These are phyloP conservation scores for Hipparchia semele DNA, from an alignment of 2,888 invertebrate genomes.

Conservation along the genomic window DNA sequence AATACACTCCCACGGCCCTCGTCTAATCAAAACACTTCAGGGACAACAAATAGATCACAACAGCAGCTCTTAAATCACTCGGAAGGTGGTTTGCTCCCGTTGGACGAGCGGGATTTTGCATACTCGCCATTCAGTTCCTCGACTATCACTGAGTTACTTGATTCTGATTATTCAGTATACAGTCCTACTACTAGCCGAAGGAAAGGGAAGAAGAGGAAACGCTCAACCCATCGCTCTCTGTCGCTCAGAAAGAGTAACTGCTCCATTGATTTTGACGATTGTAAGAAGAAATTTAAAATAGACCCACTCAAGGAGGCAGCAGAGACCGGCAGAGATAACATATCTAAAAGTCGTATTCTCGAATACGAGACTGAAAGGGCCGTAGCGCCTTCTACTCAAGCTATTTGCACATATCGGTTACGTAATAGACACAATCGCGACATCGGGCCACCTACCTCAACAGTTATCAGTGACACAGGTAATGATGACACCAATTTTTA, in stretches of 20 bases:
- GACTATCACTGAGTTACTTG: slow-evolving; percentile 74
- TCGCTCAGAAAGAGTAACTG: slow-evolving; percentile 69
- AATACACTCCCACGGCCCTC: slow-evolving; percentile 48
- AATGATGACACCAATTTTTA: slow-evolving; percentile 35
- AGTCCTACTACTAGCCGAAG: slow-evolving; percentile 70
- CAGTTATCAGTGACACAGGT: slow-evolving; percentile 73
- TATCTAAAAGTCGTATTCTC: slow-evolving; percentile 50
- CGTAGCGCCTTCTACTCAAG: slow-evolving; percentile 51
- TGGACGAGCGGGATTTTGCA: slow-evolving; percentile 79
- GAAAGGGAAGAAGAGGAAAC: slow-evolving; percentile 77
- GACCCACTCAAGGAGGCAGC: slow-evolving; percentile 70
- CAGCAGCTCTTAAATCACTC: slow-evolving; percentile 53
- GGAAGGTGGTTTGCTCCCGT: slow-evolving; percentile 75
- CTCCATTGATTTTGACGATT: slow-evolving; percentile 65
- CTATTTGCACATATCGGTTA: slow-evolving; percentile 60
- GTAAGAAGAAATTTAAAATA: slow-evolving; percentile 81
- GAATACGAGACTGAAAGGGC: slow-evolving; percentile 62
- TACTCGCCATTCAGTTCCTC: slow-evolving; percentile 80
- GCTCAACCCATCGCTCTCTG: slow-evolving; percentile 69
- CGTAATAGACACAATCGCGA: slow-evolving; percentile 64
- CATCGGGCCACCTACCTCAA: slow-evolving; percentile 66
- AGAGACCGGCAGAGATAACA: slow-evolving; percentile 55
- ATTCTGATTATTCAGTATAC: slow-evolving; percentile 79
- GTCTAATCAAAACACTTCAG: slow-evolving; percentile 55
- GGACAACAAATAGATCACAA: slow-evolving; percentile 51